Conservation (phyloP, 2,888 invertebrate species). For the Catocala fraxini region DNA sequence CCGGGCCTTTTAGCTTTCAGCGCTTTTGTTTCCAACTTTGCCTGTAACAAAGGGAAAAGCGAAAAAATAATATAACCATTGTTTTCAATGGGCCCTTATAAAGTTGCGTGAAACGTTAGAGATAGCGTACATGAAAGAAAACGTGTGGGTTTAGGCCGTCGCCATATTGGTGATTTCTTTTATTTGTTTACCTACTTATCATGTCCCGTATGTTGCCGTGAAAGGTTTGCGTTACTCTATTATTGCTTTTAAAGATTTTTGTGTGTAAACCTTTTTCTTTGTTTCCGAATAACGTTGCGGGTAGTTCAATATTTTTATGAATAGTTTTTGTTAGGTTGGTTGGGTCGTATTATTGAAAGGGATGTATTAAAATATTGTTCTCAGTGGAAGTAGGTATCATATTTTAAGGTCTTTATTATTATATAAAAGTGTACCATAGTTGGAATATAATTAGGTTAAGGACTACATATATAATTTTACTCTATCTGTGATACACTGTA, state of each 20-base stretch:
- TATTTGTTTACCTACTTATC: constrained; percentile 3
- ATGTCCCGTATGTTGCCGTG: background rate
- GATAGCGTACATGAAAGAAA: constrained; percentile 7
- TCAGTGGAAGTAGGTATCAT: too few relatives aligned
- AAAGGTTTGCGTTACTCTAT: background rate
- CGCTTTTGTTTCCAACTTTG: constrained; percentile 96
- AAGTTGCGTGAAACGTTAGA: constrained; percentile 36
- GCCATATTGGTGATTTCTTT: background rate
- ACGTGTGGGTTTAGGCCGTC: constrained; percentile 8
- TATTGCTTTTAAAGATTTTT: constrained; percentile 5
- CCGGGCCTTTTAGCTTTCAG: constrained; percentile 96
- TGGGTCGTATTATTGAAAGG: too few relatives aligned
- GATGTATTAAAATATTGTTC: too few relatives aligned
- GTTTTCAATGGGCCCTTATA: constrained; percentile 33
- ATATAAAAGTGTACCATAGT: too few relatives aligned
- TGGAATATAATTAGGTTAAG: too few relatives aligned
- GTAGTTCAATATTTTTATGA: too few relatives aligned
- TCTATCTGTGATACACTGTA: too few relatives aligned
- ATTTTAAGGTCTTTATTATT: too few relatives aligned
- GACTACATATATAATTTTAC: too few relatives aligned
- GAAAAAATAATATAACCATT: constrained; percentile 43
- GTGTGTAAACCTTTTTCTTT: background rate
- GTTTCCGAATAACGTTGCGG: too few relatives aligned
- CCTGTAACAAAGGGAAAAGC: constrained; percentile 90
- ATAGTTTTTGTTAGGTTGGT: background rate